Percentiles rank a stretch among this genome's conserved stretches.
Conservation (phyloP, 2,797 vertebrate species). For the Eulemur rubriventer region DNA sequence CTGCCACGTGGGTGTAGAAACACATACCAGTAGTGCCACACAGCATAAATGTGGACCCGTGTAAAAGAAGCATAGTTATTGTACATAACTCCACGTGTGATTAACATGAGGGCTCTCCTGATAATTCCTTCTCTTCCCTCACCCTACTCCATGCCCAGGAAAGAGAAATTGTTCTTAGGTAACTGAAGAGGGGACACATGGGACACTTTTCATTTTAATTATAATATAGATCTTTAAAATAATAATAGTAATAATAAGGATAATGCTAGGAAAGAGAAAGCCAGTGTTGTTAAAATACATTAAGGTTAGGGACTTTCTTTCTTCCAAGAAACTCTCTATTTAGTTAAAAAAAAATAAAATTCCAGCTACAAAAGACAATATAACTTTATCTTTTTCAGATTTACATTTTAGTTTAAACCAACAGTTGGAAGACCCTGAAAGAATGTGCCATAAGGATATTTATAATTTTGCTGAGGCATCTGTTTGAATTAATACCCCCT, state of each 20-base stretch:
- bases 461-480: not conserved
- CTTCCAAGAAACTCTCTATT: not conserved
- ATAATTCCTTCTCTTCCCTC: not conserved
- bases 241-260: not conserved
- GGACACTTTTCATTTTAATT: not conserved
- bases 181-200: not conserved
- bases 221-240: not conserved
- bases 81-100: not conserved
- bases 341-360: not conserved
- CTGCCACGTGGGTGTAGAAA: not conserved
- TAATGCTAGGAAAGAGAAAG: not conserved
- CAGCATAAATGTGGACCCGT: accelerated
- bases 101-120: not conserved
- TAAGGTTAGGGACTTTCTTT: not conserved
- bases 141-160: not conserved
- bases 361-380: not conserved
- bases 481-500: not conserved
- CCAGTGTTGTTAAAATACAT: not conserved
- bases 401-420: not conserved
- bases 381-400: not conserved
- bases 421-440: not conserved
- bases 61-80: not conserved
- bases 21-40: too few species aligned
- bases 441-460: not conserved
- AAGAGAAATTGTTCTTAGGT: not conserved